Conservation (phyloP, 2,797 vertebrate species). For the Apogon talboti region DNA sequence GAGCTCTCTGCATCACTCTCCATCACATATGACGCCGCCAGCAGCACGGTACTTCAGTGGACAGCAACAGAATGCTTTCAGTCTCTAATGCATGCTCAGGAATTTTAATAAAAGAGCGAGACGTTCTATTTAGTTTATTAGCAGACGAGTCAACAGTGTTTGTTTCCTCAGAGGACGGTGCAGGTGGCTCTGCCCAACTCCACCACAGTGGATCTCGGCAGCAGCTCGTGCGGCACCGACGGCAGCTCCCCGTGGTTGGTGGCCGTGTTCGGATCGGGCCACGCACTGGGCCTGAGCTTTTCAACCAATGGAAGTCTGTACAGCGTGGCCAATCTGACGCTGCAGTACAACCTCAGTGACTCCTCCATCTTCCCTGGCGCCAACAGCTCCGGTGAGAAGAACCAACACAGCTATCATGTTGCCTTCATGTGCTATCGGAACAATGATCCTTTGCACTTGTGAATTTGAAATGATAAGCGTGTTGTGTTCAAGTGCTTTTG, state of each 20-base stretch:
- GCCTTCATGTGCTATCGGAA: too few relatives aligned
- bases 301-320: constrained; percentile 80
- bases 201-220: constrained; percentile 73
- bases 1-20: constrained; percentile 86
- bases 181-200: constrained; percentile 81
- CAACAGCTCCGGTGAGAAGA: constrained; percentile 81
- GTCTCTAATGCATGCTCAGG: background rate
- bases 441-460: too few relatives aligned
- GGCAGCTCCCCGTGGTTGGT: constrained; percentile 72
- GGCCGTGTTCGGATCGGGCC: constrained; percentile 84
- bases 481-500: too few relatives aligned
- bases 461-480: too few relatives aligned
- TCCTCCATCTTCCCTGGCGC: constrained; percentile 81
- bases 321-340: constrained; percentile 78
- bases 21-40: constrained; percentile 81
- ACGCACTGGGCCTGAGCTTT: constrained; percentile 86
- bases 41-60: constrained; percentile 60
- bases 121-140: background rate
- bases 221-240: constrained; percentile 86
- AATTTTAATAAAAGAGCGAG: background rate
- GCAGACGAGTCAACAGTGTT: background rate
- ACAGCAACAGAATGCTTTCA: background rate
- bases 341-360: constrained; percentile 91
- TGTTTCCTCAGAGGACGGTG: constrained; percentile 64
- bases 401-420: too few relatives aligned